Evolutionary conservation across 1,140 invertebrate genomes (phyloP).

Genomic region (Drosophila rufa): DNA sequence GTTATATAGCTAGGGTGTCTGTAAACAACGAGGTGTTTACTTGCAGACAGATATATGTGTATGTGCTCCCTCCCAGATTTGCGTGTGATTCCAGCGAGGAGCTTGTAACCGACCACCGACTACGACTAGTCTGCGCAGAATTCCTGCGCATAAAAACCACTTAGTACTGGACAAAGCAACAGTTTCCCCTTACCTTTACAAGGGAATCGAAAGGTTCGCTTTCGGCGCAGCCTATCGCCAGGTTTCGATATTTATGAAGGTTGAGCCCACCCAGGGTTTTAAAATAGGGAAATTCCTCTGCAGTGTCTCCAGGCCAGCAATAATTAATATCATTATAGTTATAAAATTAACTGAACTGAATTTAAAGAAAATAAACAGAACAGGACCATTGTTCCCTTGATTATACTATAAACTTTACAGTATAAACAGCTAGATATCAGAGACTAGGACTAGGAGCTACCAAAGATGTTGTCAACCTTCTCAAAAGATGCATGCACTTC

Average conservation of each 20-base stretch:
- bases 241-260: conserved; percentile 6
- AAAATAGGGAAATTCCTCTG: background rate
- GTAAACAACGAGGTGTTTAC: conserved; percentile 57
- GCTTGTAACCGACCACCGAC: conserved; percentile 44
- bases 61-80: conserved; percentile 35
- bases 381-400: too few relatives aligned
- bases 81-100: conserved; percentile 41
- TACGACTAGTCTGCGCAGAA: conserved; percentile 38
- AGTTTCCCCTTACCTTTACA: conserved; percentile 26
- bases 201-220: background rate
- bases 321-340: too few relatives aligned
- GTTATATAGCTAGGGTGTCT: conserved; percentile 45
- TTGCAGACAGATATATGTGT: conserved; percentile 46
- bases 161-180: conserved; percentile 31
- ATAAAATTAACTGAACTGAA: too few relatives aligned
- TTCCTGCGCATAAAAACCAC: conserved; percentile 39
- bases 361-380: too few relatives aligned
- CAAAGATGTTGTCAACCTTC: too few relatives aligned
- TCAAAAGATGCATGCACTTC: too few relatives aligned
- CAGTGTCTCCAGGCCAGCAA: too few relatives aligned
- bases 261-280: too few relatives aligned
- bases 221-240: background rate
- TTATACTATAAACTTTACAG: too few relatives aligned
- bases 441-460: too few relatives aligned
- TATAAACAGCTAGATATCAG: too few relatives aligned